Evolutionary conservation across 1,140 invertebrate species (phyloP), one percentile per base, ranked within the genome.

Genomic region (Calosoma granatense): DNA sequence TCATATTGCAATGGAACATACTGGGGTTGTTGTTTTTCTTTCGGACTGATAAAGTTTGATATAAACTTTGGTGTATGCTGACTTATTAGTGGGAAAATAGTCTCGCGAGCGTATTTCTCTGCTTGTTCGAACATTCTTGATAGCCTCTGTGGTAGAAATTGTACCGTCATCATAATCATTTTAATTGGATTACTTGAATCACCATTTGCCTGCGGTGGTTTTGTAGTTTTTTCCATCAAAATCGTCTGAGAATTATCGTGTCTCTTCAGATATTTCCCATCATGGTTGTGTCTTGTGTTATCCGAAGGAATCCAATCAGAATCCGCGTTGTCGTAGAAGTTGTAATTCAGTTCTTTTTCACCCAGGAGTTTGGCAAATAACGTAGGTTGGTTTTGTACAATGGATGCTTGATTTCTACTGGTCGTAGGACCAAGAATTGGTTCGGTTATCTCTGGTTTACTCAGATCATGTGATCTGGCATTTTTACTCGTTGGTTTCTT

Each of bases 71-170:
- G 85, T 1, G 85, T 86, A 65, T 88, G 86, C 36, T 85, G 84
- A 1, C 85, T 88, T 2, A 88, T 86, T 3, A 88, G 63, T 0
- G 86, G 86, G 51, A 87, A 65, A 9, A 89, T 70, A 0, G 85
- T 88, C 64, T 86, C 82, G 51, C 85, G 75, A 0, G 88, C 87
- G 65, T 91, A 90, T 20, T 82, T 78, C 68, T 91, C 88, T 0
- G 87, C 88, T 63, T 88, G 83, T 17, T 88, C 85, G 21, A 91
- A 78, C 66, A 91, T 82, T 2, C 83, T 82, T 0, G 85, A 85
- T 14, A 91, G 66, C 22, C 85, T 77, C 56, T 87, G 83, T 0
- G 88, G 88, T 20, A 91, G 70, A 62, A 89, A 81, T 65, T 91
- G 88, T 4, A 90, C 84, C 0, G 85, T 88, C n/a, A 69, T 67